phyloP scores from a whole-genome alignment of 2,888 invertebrate species.

The Pantelozetes paolii region DNA sequence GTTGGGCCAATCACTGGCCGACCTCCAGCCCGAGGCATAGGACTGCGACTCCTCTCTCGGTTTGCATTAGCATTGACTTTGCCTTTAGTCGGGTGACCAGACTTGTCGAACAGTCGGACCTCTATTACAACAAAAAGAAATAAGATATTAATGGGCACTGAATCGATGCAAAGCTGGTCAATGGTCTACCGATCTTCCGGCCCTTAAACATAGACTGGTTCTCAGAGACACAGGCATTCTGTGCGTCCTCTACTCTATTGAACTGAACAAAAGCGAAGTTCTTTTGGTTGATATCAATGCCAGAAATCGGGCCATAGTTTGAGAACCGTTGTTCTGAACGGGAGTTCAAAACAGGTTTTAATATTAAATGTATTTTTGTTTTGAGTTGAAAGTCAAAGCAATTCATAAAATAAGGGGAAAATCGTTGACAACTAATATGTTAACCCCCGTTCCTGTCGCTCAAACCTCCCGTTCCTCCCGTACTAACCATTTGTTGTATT shows the following conservation, averaged over 20 bases:
- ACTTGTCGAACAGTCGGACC: constrained; percentile 31
- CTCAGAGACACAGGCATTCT: neutral
- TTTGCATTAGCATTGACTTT: neutral
- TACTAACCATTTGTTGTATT: too few species aligned
- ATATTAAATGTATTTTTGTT: neutral
- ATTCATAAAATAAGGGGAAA: too few species aligned
- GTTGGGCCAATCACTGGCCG: constrained; percentile 11
- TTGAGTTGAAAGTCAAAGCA: neutral
- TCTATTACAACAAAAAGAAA: neutral
- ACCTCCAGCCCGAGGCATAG: neutral
- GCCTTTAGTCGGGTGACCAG: neutral
- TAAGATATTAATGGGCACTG: neutral
- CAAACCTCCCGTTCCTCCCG: too few species aligned
- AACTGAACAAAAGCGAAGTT: constrained; percentile 36
- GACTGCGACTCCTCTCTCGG: neutral
- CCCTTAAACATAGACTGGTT: neutral
- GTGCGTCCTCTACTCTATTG: constrained; percentile 21
- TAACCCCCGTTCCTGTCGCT: too few species aligned
- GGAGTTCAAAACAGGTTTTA: neutral
- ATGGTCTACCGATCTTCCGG: neutral
- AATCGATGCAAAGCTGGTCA: neutral
- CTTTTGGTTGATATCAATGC: constrained; percentile 24
- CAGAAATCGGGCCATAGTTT: constrained; percentile 18
- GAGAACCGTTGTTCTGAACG: constrained; percentile 25
- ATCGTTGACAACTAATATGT: too few species aligned